These are phyloP conservation scores for Drosophila cognata DNA, from an alignment of 2,888 invertebrate species.

Conservation along the genomic window DNA sequence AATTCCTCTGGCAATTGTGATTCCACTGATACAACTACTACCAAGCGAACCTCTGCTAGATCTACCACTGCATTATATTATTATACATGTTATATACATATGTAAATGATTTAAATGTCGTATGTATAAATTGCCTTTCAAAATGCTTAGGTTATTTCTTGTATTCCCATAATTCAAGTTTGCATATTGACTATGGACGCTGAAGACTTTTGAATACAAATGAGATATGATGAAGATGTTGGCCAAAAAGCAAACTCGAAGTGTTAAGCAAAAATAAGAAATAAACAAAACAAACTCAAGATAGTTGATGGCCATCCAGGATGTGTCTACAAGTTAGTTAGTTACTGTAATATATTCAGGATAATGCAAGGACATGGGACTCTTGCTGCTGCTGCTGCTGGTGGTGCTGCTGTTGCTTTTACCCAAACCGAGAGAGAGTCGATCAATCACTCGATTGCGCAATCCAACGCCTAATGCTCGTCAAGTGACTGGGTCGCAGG, in stretches of 20 bases:
- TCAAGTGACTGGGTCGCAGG: slow-evolving; percentile 48
- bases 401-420: slow-evolving; percentile 6
- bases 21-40: not conserved
- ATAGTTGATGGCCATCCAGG: not conserved
- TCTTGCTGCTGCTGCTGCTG: not conserved
- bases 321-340: not conserved
- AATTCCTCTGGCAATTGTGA: not conserved
- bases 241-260: not conserved
- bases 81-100: not conserved
- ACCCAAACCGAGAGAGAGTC: slow-evolving; percentile 31
- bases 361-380: slow-evolving; percentile 7
- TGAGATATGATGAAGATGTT: not conserved
- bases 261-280: not conserved
- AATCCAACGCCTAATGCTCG: slow-evolving; percentile 32
- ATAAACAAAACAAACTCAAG: too few species aligned
- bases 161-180: too few species aligned
- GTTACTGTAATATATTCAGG: slow-evolving; percentile 24
- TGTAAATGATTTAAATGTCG: too few species aligned
- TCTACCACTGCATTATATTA: not conserved
- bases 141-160: too few species aligned
- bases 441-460: slow-evolving; percentile 70
- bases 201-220: not conserved
- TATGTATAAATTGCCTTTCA: not conserved
- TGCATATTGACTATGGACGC: too few species aligned
- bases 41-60: not conserved